Percentiles rank a stretch among this genome's conserved stretches.
Conservation (phyloP, 2,888 invertebrate species). For the Hedychridium roseum region DNA sequence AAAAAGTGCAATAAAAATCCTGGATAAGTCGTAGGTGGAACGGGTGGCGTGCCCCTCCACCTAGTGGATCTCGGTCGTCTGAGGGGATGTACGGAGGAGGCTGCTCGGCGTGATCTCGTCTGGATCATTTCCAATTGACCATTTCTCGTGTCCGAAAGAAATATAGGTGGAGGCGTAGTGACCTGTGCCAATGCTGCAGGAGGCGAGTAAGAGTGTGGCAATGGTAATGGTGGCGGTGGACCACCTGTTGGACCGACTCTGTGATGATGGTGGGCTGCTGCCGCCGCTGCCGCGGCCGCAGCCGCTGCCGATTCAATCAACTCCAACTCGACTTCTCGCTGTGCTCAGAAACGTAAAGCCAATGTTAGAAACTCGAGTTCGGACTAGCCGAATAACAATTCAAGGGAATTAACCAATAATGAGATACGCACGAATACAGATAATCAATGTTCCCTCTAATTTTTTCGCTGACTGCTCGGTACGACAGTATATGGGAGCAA, state of each 20-base stretch:
- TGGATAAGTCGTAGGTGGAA: conserved; percentile 68
- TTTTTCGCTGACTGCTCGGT: no score
- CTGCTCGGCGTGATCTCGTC: conserved; percentile 55
- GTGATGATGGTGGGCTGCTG: conserved; percentile 59
- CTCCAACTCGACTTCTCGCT: conserved; percentile 59
- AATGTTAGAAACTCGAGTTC: no score
- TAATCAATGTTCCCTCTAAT: no score
- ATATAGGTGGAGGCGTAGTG: conserved; percentile 65
- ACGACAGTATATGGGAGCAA: no score
- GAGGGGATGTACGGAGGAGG: conserved; percentile 62
- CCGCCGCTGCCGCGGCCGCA: no score
- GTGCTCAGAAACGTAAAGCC: no score
- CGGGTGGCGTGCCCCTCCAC: conserved; percentile 64
- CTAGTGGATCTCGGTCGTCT: conserved; percentile 66
- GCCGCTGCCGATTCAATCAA: conserved; percentile 54
- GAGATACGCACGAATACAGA: no score
- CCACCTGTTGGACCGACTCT: conserved; percentile 63
- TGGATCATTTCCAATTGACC: conserved; percentile 64
- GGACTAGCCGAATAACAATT: no score
- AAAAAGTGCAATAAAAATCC: conserved; percentile 88
- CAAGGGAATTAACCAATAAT: no score
- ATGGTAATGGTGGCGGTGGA: conserved; percentile 55
- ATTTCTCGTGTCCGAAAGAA: conserved; percentile 61
- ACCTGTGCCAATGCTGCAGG: conserved; percentile 66
- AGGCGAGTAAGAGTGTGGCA: conserved; percentile 64